Conservation (phyloP, 2,888 invertebrate species). For the Pseudococcus longispinus region DNA sequence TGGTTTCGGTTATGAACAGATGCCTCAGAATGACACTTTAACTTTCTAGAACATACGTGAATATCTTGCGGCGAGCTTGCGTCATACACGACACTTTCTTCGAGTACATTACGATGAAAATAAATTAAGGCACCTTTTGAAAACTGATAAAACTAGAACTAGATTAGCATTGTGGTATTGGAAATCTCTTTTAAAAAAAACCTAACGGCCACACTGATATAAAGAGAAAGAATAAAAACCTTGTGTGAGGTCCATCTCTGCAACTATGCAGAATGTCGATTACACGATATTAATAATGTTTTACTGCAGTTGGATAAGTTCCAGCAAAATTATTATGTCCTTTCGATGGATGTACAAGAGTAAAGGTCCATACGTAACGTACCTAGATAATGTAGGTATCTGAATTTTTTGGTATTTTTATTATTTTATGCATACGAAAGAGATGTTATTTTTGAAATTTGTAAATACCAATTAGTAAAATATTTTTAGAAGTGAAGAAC, state of each 20-base stretch:
- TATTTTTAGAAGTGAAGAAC: neutral
- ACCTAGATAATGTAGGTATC: neutral
- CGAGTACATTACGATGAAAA: neutral
- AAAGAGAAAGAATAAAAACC: constrained; percentile 46
- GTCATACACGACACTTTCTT: constrained; percentile 49
- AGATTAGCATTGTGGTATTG: constrained; percentile 50
- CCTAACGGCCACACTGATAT: constrained; percentile 1
- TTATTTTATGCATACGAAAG: neutral
- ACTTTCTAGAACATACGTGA: constrained; percentile 21
- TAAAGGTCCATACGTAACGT: neutral
- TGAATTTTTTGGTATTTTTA: constrained; percentile 14
- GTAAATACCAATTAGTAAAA: neutral
- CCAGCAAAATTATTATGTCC: constrained; percentile 52
- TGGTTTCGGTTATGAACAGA: constrained; percentile 14
- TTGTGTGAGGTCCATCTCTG: constrained; percentile 53
- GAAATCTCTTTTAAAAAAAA: constrained; percentile 24
- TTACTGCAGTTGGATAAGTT: constrained; percentile 52
- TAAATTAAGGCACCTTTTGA: constrained; percentile 49
- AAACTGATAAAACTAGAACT: constrained; percentile 51
- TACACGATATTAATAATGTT: constrained; percentile 51
- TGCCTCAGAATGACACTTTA: constrained; percentile 29
- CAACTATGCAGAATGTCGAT: constrained; percentile 54
- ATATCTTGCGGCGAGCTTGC: constrained; percentile 30
- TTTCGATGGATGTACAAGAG: constrained; percentile 11
- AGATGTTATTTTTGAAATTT: constrained; percentile 1